Percentiles rank a stretch among this genome's conserved stretches.
Evolutionary conservation across 2,113 vertebrate genomes (phyloP).

Genomic region (Morone chrysops): DNA sequence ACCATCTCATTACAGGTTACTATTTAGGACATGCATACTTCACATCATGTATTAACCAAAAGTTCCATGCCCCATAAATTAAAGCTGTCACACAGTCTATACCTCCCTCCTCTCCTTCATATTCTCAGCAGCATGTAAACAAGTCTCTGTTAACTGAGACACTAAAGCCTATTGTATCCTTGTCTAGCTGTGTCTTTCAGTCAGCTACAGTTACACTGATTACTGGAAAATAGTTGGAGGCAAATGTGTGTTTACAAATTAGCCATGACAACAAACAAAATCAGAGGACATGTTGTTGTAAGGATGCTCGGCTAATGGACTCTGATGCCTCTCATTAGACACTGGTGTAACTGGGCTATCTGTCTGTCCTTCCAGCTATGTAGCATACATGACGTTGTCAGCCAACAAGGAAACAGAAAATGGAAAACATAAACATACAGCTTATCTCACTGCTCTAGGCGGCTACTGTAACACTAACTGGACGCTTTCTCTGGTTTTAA

Average conservation of each 20-base stretch:
- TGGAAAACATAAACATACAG: background rate
- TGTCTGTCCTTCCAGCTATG: background rate
- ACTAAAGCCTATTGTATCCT: conserved; percentile 33
- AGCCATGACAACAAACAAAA: conserved; percentile 26
- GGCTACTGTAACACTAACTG: background rate
- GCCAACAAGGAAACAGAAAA: background rate
- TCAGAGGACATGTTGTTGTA: conserved; percentile 3
- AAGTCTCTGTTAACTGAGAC: conserved; percentile 14
- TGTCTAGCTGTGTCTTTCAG: conserved; percentile 2
- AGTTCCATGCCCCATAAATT: conserved; percentile 14
- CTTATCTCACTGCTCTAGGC: background rate
- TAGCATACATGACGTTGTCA: background rate
- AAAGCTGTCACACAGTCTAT: background rate
- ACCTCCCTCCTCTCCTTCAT: background rate
- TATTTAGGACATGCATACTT: conserved; percentile 11
- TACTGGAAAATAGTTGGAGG: conserved; percentile 33
- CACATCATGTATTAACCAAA: conserved; percentile 10
- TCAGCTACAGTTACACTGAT: conserved; percentile 45
- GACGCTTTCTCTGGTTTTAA: no score
- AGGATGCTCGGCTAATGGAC: background rate
- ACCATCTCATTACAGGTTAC: conserved; percentile 8
- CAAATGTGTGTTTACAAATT: conserved; percentile 30
- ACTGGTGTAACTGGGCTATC: background rate
- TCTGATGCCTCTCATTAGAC: background rate
- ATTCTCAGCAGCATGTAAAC: conserved; percentile 18